Evolutionary conservation across 1,140 invertebrate species (phyloP).

Genomic region (Trichonephila clavata): DNA sequence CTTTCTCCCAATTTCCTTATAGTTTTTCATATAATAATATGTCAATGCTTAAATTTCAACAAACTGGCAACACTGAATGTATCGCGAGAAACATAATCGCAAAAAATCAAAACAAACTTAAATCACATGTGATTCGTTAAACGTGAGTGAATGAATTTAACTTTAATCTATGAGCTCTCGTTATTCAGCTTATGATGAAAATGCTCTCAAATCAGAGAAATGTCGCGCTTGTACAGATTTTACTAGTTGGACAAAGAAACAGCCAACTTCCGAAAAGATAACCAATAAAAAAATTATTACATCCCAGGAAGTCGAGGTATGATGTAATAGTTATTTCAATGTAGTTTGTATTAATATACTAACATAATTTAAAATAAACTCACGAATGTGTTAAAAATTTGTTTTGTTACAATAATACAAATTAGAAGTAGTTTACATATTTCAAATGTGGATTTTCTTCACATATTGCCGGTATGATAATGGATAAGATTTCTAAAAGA

Average conservation of each 20-base stretch:
- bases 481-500: too few relatives aligned
- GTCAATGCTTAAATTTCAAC: neutral
- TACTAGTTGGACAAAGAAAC: conserved; percentile 86
- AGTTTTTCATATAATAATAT: neutral
- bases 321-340: neutral
- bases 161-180: conserved; percentile 36
- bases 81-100: neutral
- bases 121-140: neutral
- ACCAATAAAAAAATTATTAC: neutral
- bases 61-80: neutral
- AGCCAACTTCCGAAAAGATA: conserved; percentile 78
- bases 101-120: neutral
- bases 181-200: conserved; percentile 47
- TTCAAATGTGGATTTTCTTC: too few relatives aligned
- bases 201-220: conserved; percentile 37
- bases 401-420: too few relatives aligned
- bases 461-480: too few relatives aligned
- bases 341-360: too few relatives aligned
- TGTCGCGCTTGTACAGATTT: conserved; percentile 89
- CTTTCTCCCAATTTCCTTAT: too few relatives aligned
- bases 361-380: too few relatives aligned
- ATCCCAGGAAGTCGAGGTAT: conserved; percentile 35
- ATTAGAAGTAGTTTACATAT: too few relatives aligned
- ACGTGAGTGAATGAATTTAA: neutral
- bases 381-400: too few relatives aligned